Evolutionary conservation across 1,140 invertebrate genomes (phyloP), one percentile per base, ranked within the genome.

Genomic region (Hycleus cichorii): DNA sequence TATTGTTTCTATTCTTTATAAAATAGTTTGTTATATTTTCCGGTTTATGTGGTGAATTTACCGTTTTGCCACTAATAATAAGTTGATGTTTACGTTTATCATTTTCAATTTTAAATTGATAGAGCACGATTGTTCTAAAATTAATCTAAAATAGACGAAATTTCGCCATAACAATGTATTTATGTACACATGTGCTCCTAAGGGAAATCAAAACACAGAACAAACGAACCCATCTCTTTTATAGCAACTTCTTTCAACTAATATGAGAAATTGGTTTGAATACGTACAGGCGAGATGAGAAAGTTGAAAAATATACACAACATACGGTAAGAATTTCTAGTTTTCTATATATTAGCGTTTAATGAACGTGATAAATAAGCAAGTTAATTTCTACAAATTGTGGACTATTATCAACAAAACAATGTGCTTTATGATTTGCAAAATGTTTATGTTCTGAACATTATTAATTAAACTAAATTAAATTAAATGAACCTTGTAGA

Each of bases 191-290:
- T 62, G 53, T 59, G 57, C 56, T 62, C 63, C 63, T 62, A 47
- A 59, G 63, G 63, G 63, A 64, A 64, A 64, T 64, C 63, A 64
- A 61, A 60, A 47, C 59, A 52, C 56, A 55, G 58, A 46, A 48
- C 59, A 57, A 62, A 64, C 59, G 62, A 64, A 62, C 63, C 56
- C 55, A 64, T 62, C 63, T 62, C 63, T 62, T 60, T 64, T 64
- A 64, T 64, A 59, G 62, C 59, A 64, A 64, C 59, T 64, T 64
- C 60, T 60, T 62, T 50, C 32, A 18, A 58, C 62, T 64, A 64
- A 64, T 64, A 55, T 61, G 62, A 60, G 62, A 55, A 60, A 56
- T 50, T 61, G 59, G 58, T 64, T 64, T 61, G 62, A 64, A 64
- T 61, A 58, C 58, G 32, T 5, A 32, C 7, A 32, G 7, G 32